Percentiles rank a stretch among this genome's conserved stretches.
phyloP scores from a whole-genome alignment of 2,888 invertebrate species.

The Phlogophora meticulosa region DNA sequence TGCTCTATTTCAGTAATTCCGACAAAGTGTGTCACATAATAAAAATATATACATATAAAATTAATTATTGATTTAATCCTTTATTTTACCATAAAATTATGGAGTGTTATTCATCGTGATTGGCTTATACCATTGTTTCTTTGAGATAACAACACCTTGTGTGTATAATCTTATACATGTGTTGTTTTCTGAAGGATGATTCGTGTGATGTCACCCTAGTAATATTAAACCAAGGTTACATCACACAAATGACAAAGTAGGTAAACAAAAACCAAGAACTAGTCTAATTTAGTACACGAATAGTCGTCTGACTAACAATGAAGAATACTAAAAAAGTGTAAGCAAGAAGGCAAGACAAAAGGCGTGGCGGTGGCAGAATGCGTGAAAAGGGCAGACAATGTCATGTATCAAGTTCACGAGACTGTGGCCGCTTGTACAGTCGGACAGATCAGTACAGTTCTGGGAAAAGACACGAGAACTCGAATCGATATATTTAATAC shows the following conservation, averaged over 20 bases:
- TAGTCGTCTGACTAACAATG: conserved; percentile 9
- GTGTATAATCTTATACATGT: too few relatives aligned
- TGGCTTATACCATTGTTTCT: too few relatives aligned
- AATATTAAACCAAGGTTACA: neutral
- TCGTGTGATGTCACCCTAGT: neutral
- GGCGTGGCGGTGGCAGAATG: conserved; percentile 75
- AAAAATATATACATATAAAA: too few relatives aligned
- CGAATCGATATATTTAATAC: too few relatives aligned
- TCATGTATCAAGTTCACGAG: conserved; percentile 90
- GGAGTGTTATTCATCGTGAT: too few relatives aligned
- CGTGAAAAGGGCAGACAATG: conserved; percentile 89
- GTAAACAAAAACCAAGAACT: neutral
- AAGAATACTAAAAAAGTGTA: conserved; percentile 33
- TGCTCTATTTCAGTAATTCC: neutral
- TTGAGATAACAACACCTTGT: too few relatives aligned
- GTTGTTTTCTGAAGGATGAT: too few relatives aligned
- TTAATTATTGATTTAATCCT: too few relatives aligned
- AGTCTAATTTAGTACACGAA: conserved; percentile 5
- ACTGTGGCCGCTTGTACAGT: conserved; percentile 82
- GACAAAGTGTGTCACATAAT: neutral
- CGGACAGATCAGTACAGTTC: conserved; percentile 48
- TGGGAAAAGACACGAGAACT: conserved; percentile 1
- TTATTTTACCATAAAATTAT: too few relatives aligned
- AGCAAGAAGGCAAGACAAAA: conserved; percentile 76
- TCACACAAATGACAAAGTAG: too few relatives aligned